These are phyloP conservation scores for Genyomyrus donnyi DNA, from an alignment of 2,113 vertebrate genomes.

Conservation along the genomic window DNA sequence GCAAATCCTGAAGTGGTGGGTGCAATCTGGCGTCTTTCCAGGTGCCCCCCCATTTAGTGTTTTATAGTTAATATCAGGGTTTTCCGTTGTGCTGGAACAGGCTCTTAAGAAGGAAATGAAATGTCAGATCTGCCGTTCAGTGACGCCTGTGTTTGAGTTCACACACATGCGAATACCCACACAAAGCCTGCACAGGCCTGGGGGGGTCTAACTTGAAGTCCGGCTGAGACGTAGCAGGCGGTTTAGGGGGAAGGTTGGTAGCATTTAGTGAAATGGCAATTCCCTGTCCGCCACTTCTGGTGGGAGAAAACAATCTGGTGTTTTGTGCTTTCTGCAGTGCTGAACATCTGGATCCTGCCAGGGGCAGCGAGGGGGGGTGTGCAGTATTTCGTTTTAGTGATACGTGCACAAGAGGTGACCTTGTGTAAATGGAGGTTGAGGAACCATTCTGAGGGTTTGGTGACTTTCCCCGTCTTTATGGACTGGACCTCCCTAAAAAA, in stretches of 20 bases:
- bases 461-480: not conserved
- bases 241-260: not conserved
- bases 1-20: not conserved
- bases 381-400: not conserved
- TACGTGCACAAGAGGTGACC: not conserved
- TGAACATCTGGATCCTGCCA: not conserved
- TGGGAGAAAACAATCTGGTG: not conserved
- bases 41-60: not conserved
- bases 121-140: not conserved
- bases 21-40: not conserved
- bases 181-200: not conserved
- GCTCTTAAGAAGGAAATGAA: not conserved
- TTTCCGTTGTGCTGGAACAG: not conserved
- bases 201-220: not conserved
- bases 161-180: not conserved
- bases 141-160: not conserved
- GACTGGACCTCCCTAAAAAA: not conserved
- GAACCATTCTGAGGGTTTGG: not conserved
- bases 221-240: not conserved
- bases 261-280: not conserved
- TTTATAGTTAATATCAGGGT: not conserved
- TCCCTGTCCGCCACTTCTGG: not conserved
- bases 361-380: not conserved
- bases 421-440: not conserved
- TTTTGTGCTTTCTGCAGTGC: not conserved